These are phyloP conservation scores for Procambarus virginalis DNA, from an alignment of 1,140 invertebrate genomes.

Conservation along the genomic window DNA sequence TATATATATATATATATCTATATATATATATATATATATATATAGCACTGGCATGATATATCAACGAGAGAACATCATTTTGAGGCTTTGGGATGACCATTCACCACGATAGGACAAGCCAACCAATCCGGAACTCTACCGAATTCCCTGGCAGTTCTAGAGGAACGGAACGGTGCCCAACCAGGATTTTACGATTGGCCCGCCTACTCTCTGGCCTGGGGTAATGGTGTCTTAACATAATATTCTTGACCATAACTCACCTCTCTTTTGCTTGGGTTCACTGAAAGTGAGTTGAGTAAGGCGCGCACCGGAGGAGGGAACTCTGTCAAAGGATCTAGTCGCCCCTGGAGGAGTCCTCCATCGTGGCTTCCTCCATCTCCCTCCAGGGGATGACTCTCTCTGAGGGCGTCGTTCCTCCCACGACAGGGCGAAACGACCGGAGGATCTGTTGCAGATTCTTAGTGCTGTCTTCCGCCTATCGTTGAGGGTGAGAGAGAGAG, in stretches of 20 bases:
- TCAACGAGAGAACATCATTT: no score
- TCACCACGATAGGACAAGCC: no score
- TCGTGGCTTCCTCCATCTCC: background rate
- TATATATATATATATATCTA: no score
- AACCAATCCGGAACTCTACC: no score
- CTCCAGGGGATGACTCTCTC: slow-evolving; percentile 37
- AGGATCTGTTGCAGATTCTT: slow-evolving; percentile 42
- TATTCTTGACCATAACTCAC: background rate
- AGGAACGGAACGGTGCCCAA: no score
- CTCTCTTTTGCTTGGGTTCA: slow-evolving; percentile 43
- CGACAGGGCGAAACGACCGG: slow-evolving; percentile 34
- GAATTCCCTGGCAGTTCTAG: no score
- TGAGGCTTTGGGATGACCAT: no score
- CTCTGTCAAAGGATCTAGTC: background rate
- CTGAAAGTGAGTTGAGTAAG: slow-evolving; percentile 39
- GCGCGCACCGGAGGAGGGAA: background rate
- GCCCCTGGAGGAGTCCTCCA: background rate
- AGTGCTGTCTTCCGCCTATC: slow-evolving; percentile 34
- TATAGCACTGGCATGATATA: no score
- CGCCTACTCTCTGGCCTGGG: no score
- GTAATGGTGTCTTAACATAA: no score
- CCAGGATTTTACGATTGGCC: no score
- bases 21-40: no score
- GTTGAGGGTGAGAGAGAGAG: background rate
- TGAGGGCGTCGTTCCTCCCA: slow-evolving; percentile 30